Evolutionary conservation across 2,797 vertebrate species (phyloP).

Genomic region (Sciurus vulgaris): DNA sequence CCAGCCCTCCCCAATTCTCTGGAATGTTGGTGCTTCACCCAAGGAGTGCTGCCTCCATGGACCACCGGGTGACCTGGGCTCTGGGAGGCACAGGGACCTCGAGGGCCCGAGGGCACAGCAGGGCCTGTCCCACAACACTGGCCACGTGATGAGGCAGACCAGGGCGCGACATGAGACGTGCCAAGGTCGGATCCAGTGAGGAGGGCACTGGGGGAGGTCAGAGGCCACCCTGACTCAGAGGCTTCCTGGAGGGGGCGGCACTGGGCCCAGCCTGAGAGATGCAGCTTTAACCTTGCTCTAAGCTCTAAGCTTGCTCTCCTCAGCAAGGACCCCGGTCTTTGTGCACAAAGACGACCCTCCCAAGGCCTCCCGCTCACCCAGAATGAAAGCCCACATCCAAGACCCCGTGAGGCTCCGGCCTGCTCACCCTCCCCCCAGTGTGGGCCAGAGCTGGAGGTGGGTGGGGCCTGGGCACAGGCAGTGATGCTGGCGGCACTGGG

Average conservation of each 20-base stretch:
- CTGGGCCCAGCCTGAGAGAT: not conserved
- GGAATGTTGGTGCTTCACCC: no score
- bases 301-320: not conserved
- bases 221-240: no score
- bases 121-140: not conserved
- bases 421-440: no score
- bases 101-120: no score
- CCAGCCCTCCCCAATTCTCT: not conserved
- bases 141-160: not conserved
- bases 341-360: no score
- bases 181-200: not conserved
- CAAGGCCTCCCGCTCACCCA: not conserved
- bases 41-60: not conserved
- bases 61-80: not conserved
- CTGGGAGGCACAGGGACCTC: not conserved
- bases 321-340: no score
- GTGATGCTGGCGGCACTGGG: fast-evolving
- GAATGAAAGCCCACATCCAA: no score
- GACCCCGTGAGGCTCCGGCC: not conserved
- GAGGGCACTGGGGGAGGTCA: no score
- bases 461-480: no score
- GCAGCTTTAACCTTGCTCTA: no score
- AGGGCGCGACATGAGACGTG: not conserved
- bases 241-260: not conserved
- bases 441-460: no score